Evolutionary conservation across 1,140 invertebrate genomes (phyloP).

Genomic region (Maconellicoccus hirsutus): DNA sequence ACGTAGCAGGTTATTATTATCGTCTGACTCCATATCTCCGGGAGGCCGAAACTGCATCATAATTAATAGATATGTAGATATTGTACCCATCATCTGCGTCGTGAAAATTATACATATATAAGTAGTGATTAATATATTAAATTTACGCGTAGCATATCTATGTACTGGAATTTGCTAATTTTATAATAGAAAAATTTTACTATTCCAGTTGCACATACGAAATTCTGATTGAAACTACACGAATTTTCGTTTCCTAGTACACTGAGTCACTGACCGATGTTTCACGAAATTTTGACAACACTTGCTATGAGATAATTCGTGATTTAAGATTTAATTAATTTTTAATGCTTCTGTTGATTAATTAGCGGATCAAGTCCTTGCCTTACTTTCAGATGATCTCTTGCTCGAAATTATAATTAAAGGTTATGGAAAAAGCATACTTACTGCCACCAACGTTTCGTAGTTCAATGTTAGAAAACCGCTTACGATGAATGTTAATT

Average conservation of each 20-base stretch:
- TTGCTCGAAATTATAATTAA: too few relatives aligned
- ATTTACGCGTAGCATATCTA: too few relatives aligned
- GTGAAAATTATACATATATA: conserved; percentile 1
- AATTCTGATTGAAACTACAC: too few relatives aligned
- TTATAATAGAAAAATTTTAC: not conserved
- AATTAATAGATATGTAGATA: conserved; percentile 12
- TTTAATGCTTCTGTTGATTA: too few relatives aligned
- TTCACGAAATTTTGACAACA: too few relatives aligned
- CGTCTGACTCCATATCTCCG: not conserved
- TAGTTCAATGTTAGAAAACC: not conserved
- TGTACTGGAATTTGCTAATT: not conserved
- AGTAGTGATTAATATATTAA: not conserved
- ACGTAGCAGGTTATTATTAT: not conserved
- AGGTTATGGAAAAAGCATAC: not conserved
- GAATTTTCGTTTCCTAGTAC: too few relatives aligned
- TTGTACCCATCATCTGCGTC: conserved; percentile 9
- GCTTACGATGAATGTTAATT: not conserved
- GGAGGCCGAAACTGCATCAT: conserved; percentile 15
- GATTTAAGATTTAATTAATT: too few relatives aligned
- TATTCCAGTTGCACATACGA: not conserved
- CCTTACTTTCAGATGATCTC: too few relatives aligned
- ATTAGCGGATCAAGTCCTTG: too few relatives aligned
- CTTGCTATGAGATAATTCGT: too few relatives aligned
- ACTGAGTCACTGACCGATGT: too few relatives aligned
- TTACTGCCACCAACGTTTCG: conserved; percentile 7